phyloP scores from a whole-genome alignment of 2,888 invertebrate species.

The Petrolisthes manimaculis region DNA sequence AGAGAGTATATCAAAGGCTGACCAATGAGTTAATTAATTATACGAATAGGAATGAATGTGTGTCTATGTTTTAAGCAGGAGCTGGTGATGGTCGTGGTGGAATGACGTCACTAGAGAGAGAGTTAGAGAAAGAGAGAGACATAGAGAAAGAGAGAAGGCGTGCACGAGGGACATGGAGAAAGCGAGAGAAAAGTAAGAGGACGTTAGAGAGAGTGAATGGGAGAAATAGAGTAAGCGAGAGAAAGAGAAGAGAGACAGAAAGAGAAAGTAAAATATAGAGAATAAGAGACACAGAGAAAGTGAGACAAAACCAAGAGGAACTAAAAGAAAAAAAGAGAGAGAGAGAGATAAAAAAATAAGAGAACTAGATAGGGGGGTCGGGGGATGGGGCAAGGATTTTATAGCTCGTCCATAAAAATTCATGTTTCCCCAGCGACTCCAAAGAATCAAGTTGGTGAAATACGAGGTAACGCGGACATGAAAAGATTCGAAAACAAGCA shows the following conservation, averaged over 20 bases:
- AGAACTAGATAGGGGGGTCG: too few species aligned
- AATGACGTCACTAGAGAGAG: conserved; percentile 25
- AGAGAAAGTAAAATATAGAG: background rate
- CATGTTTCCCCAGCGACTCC: background rate
- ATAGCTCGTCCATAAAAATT: conserved; percentile 11
- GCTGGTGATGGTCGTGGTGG: background rate
- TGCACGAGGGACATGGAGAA: conserved; percentile 28
- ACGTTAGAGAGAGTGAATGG: background rate
- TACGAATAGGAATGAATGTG: too few species aligned
- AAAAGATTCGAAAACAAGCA: background rate
- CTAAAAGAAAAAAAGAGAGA: background rate
- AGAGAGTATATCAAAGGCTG: too few species aligned
- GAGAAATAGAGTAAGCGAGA: background rate
- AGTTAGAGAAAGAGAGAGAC: conserved; percentile 20
- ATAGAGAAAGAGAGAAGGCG: conserved; percentile 31
- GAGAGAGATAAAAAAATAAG: background rate
- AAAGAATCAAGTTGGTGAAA: conserved; percentile 6
- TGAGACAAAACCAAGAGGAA: background rate
- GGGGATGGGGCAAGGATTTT: background rate
- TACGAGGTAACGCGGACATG: background rate
- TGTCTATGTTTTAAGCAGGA: too few species aligned
- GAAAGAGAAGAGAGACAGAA: background rate
- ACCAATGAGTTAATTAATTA: too few species aligned
- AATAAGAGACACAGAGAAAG: background rate
- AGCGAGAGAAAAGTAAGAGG: background rate